phyloP scores from a whole-genome alignment of 2,113 vertebrate genomes.

The Nyctibius bracteatus region DNA sequence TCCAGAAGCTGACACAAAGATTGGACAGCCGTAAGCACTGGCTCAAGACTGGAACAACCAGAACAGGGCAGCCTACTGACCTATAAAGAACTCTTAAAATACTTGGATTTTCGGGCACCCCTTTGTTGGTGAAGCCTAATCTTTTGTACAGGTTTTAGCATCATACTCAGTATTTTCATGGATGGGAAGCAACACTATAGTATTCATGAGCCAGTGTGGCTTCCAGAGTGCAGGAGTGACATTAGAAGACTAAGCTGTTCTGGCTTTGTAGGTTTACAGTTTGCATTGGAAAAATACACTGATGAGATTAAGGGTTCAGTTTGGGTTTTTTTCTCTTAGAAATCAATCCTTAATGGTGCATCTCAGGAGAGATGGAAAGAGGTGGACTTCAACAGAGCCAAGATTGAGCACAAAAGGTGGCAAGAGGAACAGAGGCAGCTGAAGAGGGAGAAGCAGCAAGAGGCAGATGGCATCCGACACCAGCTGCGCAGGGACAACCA shows the following conservation, averaged over 20 bases:
- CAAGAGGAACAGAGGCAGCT: constrained; percentile 26
- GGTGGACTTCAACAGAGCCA: background rate
- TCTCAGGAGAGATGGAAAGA: background rate
- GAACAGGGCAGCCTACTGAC: background rate
- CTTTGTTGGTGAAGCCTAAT: background rate
- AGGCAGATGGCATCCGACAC: background rate
- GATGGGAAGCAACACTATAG: background rate
- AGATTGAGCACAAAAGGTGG: background rate
- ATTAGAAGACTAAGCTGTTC: background rate
- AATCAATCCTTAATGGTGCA: background rate
- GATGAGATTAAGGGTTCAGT: background rate
- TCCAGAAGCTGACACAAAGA: background rate
- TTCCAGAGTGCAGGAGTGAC: background rate
- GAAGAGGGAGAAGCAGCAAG: constrained; percentile 26
- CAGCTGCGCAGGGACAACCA: background rate
- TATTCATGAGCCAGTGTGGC: background rate
- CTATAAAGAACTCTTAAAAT: background rate
- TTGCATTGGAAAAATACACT: background rate
- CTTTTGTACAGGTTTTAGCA: background rate
- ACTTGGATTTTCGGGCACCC: background rate
- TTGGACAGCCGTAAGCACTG: background rate
- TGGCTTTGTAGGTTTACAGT: background rate
- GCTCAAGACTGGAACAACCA: background rate
- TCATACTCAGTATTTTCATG: background rate
- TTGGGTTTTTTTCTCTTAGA: background rate